These are phyloP conservation scores for Ianthella basta DNA, from an alignment of 37 sponge, comb jelly and placozoan genomes.

Conservation along the genomic window DNA sequence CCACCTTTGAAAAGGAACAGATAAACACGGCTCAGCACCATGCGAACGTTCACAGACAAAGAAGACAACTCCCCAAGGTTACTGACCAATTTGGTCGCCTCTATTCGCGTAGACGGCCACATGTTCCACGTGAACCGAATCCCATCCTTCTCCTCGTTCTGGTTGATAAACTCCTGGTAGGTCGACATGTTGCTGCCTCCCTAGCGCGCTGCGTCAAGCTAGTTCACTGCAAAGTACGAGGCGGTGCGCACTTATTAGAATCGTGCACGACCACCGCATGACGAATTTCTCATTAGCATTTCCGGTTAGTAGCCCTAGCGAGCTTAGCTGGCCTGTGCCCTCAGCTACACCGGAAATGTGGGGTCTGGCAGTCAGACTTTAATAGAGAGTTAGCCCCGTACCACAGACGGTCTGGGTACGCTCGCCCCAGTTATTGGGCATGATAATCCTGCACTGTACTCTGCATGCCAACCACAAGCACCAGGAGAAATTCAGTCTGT, in stretches of 20 bases:
- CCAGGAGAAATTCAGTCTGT: no score
- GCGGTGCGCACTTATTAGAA: conserved; percentile 24
- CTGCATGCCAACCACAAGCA: no score
- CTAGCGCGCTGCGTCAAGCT: conserved; percentile 6
- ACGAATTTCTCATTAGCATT: neutral
- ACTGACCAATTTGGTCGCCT: conserved; percentile 89
- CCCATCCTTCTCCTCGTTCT: conserved; percentile 96
- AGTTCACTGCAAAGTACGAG: neutral
- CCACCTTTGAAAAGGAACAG: conserved; percentile 67
- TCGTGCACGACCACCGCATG: neutral
- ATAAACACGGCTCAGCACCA: neutral
- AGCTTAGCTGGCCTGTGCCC: no score
- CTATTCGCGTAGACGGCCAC: conserved; percentile 96
- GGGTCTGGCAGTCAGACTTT: no score
- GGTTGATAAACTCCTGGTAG: conserved; percentile 91
- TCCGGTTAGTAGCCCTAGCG: no score
- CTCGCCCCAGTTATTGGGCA: no score
- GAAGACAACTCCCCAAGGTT: neutral
- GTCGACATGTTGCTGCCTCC: conserved; percentile 74
- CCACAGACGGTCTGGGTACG: no score
- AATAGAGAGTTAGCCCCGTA: no score
- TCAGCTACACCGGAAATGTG: no score
- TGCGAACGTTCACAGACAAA: neutral
- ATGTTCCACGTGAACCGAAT: conserved; percentile 97
- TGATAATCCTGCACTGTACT: no score